phyloP scores from a whole-genome alignment of 53 echinoderm and acorn worm genomes.

The Arbacia lixula region DNA sequence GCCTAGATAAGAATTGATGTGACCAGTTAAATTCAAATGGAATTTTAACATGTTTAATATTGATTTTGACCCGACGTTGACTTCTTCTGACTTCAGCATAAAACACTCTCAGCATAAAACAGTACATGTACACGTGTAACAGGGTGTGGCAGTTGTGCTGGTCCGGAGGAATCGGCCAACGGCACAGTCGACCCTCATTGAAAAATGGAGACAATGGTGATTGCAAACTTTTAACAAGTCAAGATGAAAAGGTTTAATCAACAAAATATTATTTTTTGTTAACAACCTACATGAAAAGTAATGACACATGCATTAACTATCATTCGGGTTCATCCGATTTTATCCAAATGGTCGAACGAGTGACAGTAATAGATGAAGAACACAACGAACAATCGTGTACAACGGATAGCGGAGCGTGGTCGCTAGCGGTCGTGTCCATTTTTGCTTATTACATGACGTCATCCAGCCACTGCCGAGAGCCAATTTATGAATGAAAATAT shows the following conservation, averaged over 20 bases:
- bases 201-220: slow-evolving; percentile 22
- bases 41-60: no score
- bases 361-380: slow-evolving; percentile 13
- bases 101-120: slow-evolving; percentile 33
- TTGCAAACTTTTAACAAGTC: slow-evolving; percentile 30
- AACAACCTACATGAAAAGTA: slow-evolving; percentile 22
- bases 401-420: no score
- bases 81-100: no score
- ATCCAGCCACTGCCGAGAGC: no score
- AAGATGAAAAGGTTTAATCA: slow-evolving; percentile 21
- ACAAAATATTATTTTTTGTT: slow-evolving; percentile 19
- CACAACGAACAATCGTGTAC: no score
- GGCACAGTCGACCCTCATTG: slow-evolving; percentile 24
- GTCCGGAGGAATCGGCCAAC: slow-evolving; percentile 12
- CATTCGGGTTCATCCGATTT: slow-evolving; percentile 30
- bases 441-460: no score
- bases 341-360: slow-evolving; percentile 26
- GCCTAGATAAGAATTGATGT: no score
- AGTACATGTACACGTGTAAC: slow-evolving; percentile 9
- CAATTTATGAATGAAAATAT: no score
- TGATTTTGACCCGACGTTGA: no score
- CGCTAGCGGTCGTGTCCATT: no score
- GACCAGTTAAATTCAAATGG: no score
- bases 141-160: slow-evolving; percentile 25
- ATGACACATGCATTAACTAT: slow-evolving; percentile 18